Evolutionary conservation across 2,797 vertebrate genomes (phyloP).

Genomic region (Epinephelus coioides): DNA sequence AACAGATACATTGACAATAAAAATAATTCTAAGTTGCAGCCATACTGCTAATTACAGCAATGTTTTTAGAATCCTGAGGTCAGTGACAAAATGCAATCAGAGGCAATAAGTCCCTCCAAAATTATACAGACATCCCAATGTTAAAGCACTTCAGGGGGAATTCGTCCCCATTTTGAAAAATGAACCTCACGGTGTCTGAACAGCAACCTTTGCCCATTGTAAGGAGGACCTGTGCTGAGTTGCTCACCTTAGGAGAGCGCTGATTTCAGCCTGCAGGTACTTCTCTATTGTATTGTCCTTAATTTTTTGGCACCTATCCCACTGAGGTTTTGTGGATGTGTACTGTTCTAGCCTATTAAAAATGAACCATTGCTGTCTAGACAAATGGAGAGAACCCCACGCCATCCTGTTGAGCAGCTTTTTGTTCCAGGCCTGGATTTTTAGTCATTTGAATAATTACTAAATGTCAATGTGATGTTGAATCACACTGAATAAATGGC

Average conservation of each 20-base stretch:
- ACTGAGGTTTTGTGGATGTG: background rate
- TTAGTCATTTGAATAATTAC: background rate
- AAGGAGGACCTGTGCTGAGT: too few species aligned
- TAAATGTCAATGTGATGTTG: conserved; percentile 2
- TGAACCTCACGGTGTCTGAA: too few species aligned
- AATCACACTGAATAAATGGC: background rate
- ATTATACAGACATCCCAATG: too few species aligned
- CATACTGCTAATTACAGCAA: too few species aligned
- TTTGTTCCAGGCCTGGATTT: conserved; percentile 2
- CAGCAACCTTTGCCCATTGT: too few species aligned
- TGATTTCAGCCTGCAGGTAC: background rate
- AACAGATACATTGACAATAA: too few species aligned
- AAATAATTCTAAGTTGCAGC: too few species aligned
- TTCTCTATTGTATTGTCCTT: background rate
- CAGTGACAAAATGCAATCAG: too few species aligned
- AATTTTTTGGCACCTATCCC: background rate
- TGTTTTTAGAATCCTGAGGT: too few species aligned
- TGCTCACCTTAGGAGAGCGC: background rate
- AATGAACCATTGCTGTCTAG: background rate
- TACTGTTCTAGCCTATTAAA: conserved; percentile 5
- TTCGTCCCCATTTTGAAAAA: too few species aligned
- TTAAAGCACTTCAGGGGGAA: too few species aligned
- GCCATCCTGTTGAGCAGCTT: background rate
- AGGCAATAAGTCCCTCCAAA: too few species aligned
- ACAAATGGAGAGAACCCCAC: background rate